Evolutionary conservation across 2,888 invertebrate species (phyloP).

Genomic region (Sepiola atlantica): DNA sequence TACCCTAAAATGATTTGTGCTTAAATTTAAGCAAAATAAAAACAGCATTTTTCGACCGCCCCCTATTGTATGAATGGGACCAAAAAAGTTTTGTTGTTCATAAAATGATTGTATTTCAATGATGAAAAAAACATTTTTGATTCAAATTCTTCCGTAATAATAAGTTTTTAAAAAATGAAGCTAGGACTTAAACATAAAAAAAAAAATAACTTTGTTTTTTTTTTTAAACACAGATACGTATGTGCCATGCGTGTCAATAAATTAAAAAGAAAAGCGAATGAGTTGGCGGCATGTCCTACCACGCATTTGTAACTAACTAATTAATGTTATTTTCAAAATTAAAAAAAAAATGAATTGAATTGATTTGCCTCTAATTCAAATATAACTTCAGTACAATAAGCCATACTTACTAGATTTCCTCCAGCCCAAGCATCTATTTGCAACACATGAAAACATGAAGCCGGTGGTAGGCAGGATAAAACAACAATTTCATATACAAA

Average conservation of each 20-base stretch:
- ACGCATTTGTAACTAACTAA: no score
- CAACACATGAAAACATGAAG: not conserved
- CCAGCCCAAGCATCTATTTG: slow-evolving; percentile 18
- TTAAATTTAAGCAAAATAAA: no score
- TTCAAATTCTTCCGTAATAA: no score
- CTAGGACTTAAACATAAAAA: no score
- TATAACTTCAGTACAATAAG: not conserved
- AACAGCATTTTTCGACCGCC: no score
- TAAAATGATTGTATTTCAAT: no score
- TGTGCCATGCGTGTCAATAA: not conserved
- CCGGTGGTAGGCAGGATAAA: not conserved
- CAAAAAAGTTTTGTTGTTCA: no score
- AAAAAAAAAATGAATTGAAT: not conserved
- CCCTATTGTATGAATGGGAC: no score
- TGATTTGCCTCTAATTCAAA: not conserved
- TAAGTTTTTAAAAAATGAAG: no score
- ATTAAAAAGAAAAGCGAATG: not conserved
- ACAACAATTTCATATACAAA: not conserved
- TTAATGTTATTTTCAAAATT: not conserved
- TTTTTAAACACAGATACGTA: not conserved
- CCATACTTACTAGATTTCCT: slow-evolving; percentile 33
- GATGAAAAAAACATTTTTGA: no score
- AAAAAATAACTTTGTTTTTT: no score
- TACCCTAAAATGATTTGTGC: no score
- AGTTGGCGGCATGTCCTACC: not conserved